Evolutionary conservation across 1,140 invertebrate species (phyloP), one percentile per base, ranked within the genome.

Genomic region (Calliphora vicina): DNA sequence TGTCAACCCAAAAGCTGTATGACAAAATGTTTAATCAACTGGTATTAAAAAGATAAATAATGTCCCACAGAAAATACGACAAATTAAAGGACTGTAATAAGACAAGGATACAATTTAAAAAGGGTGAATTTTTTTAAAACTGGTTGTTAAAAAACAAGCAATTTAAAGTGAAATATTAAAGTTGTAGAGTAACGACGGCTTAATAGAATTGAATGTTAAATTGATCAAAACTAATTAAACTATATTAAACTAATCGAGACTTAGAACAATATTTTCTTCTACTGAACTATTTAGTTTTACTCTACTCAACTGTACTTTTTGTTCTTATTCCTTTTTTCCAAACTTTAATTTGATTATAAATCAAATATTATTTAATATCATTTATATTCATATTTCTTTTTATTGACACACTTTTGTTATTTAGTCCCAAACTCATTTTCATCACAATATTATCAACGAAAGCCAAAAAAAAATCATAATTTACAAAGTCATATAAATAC

Each of bases 341-440:
- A 67, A 67, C 61, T 67, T 23, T 67, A 23, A 23, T 20, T 23
- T 67, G n/a, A 23, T 67, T 67, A 67, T 67, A 67, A 67, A 67
- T 67, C 61, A 67, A 23, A 67, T 23, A 67, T 67, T 67, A 67
- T 67, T 10, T n/a, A n/a, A n/a, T n/a, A 57, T 15, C 45, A 50
- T 50, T 50, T 61, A 2, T 61, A 61, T 67, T 67, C 61, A 67
- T 67, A 23, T 23, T n/a, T 67, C 9, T 67, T 23, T 67, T 67
- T 67, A 67, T 67, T 67, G 72, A 74, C 72, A 74, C 72, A 74
- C 72, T 74, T 74, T 74, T 42, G 23, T n/a, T 8, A 72, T 72
- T 72, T 26, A 12, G 71, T 25, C 8, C 2, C 20, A 72, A 72
- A 57, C 50, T 25, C 20, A n/a, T 12, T 27, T n/a, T 72, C 8